Percentiles rank a stretch among this genome's conserved stretches.
Conservation (phyloP, 2,797 vertebrate species). For the Manis pentadactyla region DNA sequence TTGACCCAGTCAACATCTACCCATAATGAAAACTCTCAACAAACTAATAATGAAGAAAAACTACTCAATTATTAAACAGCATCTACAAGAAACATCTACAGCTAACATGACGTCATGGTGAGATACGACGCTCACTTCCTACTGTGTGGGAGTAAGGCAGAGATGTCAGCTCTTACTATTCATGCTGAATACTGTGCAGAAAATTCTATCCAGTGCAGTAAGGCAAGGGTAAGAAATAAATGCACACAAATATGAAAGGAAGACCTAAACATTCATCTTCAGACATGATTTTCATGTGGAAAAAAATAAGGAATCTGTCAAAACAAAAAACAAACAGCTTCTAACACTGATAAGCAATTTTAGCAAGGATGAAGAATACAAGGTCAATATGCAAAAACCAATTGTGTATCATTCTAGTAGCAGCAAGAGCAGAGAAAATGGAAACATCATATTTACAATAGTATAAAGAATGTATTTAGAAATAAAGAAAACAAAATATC, state of each 20-base stretch:
- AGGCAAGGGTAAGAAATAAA: background rate
- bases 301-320: background rate
- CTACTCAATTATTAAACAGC: too few species aligned
- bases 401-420: accelerated
- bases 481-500: background rate
- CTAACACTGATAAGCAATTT: background rate
- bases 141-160: background rate
- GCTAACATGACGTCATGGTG: background rate
- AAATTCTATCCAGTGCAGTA: background rate
- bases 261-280: background rate
- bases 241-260: background rate
- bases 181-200: accelerated
- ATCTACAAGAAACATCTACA: background rate
- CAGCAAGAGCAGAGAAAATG: background rate
- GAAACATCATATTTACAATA: background rate
- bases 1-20: background rate
- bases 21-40: background rate
- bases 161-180: background rate
- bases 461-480: background rate
- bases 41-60: background rate
- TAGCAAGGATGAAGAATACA: background rate
- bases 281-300: background rate
- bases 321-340: background rate
- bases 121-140: background rate
- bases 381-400: background rate